These are phyloP conservation scores for Naso thynnoides DNA, from an alignment of 2,797 vertebrate genomes.

Conservation along the genomic window DNA sequence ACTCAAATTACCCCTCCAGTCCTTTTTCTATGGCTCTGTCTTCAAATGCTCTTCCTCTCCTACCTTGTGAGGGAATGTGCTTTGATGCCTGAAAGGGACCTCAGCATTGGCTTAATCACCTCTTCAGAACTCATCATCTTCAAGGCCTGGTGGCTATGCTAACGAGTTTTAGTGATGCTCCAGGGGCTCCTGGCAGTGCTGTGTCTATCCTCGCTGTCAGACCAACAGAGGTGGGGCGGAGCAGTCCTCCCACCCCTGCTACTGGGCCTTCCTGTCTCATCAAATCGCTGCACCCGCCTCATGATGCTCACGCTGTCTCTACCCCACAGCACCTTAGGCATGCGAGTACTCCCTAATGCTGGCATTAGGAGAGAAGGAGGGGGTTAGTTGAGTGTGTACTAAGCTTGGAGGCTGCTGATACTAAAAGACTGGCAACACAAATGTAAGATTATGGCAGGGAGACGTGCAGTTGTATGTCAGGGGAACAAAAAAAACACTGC, in stretches of 20 bases:
- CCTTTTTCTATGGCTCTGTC: slow-evolving; percentile 43
- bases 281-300: slow-evolving; percentile 74
- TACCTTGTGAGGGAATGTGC: slow-evolving; percentile 59
- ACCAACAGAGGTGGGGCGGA: slow-evolving; percentile 68
- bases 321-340: slow-evolving; percentile 70
- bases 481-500: slow-evolving; percentile 37
- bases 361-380: slow-evolving; percentile 61
- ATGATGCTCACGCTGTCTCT: slow-evolving; percentile 54
- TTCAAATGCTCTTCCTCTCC: slow-evolving; percentile 53
- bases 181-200: slow-evolving; percentile 47
- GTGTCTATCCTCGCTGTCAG: slow-evolving; percentile 60
- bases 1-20: slow-evolving; percentile 56
- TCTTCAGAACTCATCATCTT: slow-evolving; percentile 80
- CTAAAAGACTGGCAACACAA: slow-evolving; percentile 66
- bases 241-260: slow-evolving; percentile 58
- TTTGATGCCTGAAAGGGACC: slow-evolving; percentile 60
- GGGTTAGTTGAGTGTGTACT: slow-evolving; percentile 58
- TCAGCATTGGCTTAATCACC: slow-evolving; percentile 75
- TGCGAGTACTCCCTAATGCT: slow-evolving; percentile 69
- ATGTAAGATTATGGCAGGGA: slow-evolving; percentile 62
- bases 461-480: slow-evolving; percentile 59
- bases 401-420: slow-evolving; percentile 59
- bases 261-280: slow-evolving; percentile 72
- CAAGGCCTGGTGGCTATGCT: slow-evolving; percentile 77
- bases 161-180: slow-evolving; percentile 71